A percentile compares a stretch with the other conserved stretches of the same genome.
Evolutionary conservation across 2,888 invertebrate species (phyloP).

Genomic region (Agrilus mali): DNA sequence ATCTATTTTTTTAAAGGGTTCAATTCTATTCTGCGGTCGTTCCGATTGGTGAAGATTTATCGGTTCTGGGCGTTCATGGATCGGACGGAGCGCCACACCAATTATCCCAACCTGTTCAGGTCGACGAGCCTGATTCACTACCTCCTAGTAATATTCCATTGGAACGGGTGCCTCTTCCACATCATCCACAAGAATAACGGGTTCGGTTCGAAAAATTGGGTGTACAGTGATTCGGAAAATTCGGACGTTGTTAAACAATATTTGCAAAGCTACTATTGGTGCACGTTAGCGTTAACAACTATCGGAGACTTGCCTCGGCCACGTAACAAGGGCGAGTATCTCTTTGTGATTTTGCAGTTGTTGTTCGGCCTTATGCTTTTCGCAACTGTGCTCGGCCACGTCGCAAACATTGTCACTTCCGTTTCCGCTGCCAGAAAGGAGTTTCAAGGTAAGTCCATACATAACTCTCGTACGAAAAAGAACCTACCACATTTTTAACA

Average conservation of each 20-base stretch:
- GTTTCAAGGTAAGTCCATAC: slow-evolving; percentile 75
- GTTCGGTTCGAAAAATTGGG: slow-evolving; percentile 88
- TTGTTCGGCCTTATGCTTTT: slow-evolving; percentile 89
- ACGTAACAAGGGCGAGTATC: slow-evolving; percentile 85
- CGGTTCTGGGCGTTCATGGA: slow-evolving; percentile 98
- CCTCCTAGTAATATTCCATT: slow-evolving; percentile 96
- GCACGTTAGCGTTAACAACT: slow-evolving; percentile 89
- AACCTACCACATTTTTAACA: no score
- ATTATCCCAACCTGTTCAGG: slow-evolving; percentile 92
- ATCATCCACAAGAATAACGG: slow-evolving; percentile 92
- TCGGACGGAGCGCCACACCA: slow-evolving; percentile 94
- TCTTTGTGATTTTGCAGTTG: slow-evolving; percentile 90
- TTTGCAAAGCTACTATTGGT: slow-evolving; percentile 97
- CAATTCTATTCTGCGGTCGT: slow-evolving; percentile 90
- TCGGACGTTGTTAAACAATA: slow-evolving; percentile 89
- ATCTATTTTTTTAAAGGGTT: slow-evolving; percentile 33
- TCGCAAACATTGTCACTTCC: slow-evolving; percentile 95
- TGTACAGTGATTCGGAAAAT: slow-evolving; percentile 70
- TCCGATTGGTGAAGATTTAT: slow-evolving; percentile 94
- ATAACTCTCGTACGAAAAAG: background rate
- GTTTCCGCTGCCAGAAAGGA: slow-evolving; percentile 95
- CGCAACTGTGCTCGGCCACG: slow-evolving; percentile 93
- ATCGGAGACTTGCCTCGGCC: slow-evolving; percentile 89
- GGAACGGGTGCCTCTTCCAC: slow-evolving; percentile 98
- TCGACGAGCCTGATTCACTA: slow-evolving; percentile 89